A percentile compares a stretch with the other conserved stretches of the same genome.
phyloP scores from a whole-genome alignment of 2,113 vertebrate species.

The Todiramphus chloris region DNA sequence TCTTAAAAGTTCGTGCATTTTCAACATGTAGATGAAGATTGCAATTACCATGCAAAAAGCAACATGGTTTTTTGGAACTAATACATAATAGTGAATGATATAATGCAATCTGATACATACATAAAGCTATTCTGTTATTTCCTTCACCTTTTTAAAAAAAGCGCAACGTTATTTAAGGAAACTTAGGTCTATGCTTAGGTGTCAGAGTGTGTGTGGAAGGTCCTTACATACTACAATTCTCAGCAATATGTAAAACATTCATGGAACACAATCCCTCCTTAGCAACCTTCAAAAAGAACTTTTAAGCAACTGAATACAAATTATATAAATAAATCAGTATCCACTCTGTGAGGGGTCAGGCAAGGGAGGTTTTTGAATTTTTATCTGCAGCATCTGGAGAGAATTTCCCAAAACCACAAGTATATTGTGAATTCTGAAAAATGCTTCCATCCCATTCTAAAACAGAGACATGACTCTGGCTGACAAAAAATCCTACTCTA shows the following conservation, averaged over 20 bases:
- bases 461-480: neutral
- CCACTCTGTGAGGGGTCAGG: neutral
- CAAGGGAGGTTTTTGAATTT: neutral
- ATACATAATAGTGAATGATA: slow-evolving; percentile 20
- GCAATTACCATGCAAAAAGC: slow-evolving; percentile 41
- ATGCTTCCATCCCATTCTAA: neutral
- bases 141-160: neutral
- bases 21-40: slow-evolving; percentile 17
- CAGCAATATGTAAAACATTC: slow-evolving; percentile 44
- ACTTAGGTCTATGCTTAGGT: neutral
- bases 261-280: neutral
- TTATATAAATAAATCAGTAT: neutral
- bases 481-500: neutral
- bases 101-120: slow-evolving; percentile 44
- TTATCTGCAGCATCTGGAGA: neutral
- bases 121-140: neutral
- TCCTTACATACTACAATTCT: neutral
- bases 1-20: slow-evolving; percentile 31
- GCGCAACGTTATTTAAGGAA: neutral
- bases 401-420: neutral
- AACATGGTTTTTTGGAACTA: slow-evolving; percentile 45
- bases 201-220: neutral
- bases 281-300: neutral
- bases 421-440: neutral
- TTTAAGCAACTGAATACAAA: neutral